phyloP scores from a whole-genome alignment of 37 sponge, comb jelly and placozoan species.

The Aplysina aerophoba region DNA sequence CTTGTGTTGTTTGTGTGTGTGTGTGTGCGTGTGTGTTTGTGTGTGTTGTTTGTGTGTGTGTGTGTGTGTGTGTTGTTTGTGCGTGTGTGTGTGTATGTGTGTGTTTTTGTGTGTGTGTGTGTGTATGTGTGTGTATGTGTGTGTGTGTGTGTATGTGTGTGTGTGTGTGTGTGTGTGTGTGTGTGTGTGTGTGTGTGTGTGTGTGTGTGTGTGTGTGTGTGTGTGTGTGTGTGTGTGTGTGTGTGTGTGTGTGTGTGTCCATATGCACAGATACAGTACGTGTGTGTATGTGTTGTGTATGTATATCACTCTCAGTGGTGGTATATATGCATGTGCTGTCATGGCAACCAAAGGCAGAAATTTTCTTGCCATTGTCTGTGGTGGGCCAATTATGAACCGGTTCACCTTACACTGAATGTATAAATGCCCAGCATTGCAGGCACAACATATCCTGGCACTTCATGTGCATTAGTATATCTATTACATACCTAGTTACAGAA shows the following conservation, averaged over 20 bases:
- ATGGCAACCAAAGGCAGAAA: neutral
- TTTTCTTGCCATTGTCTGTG: neutral
- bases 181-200: neutral
- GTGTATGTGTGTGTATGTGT: neutral
- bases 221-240: constrained; percentile 3
- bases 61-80: neutral
- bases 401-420: no score
- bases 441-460: no score
- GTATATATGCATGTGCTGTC: neutral
- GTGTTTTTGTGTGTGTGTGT: no score
- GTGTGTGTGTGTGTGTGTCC: neutral
- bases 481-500: no score
- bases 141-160: constrained; percentile 13
- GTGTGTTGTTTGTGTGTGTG: constrained; percentile 24
- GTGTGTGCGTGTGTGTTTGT: constrained; percentile 45
- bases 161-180: neutral
- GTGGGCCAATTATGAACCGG: neutral
- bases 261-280: neutral
- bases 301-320: neutral
- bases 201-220: constrained; percentile 28
- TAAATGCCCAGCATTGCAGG: no score
- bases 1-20: constrained; percentile 34
- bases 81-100: neutral
- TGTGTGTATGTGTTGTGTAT: constrained; percentile 12
- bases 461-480: no score